Evolutionary conservation across 1,140 invertebrate genomes (phyloP).

Genomic region (Proctacanthus coquilletti): DNA sequence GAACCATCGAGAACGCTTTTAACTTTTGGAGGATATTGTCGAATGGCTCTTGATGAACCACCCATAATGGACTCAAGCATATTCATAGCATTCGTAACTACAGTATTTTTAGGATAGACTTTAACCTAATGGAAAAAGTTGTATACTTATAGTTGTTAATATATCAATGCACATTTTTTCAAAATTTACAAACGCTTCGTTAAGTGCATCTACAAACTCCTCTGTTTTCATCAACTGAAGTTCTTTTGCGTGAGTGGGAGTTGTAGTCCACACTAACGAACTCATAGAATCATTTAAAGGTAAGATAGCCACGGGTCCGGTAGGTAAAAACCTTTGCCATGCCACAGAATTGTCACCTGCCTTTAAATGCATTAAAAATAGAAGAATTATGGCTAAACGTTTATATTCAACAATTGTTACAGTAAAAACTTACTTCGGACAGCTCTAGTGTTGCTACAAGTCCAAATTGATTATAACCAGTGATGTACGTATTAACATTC

Average conservation of each 20-base stretch:
- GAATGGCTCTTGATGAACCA: constrained; percentile 15
- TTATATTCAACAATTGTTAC: constrained; percentile 3
- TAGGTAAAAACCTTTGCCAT: constrained; percentile 90
- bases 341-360: constrained; percentile 60
- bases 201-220: constrained; percentile 79
- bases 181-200: constrained; percentile 62
- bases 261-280: constrained; percentile 86
- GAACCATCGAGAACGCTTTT: constrained; percentile 42
- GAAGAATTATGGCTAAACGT: constrained; percentile 3
- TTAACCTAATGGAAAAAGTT: constrained; percentile 39
- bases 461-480: constrained; percentile 78
- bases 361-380: constrained; percentile 8
- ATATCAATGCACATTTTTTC: not conserved
- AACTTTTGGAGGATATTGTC: constrained; percentile 68
- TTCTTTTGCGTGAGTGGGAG: constrained; percentile 52
- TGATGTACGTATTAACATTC: constrained; percentile 57
- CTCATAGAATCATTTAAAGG: constrained; percentile 63
- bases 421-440: constrained; percentile 40
- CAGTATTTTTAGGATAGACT: constrained; percentile 40
- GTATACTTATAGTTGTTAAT: not conserved
- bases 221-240: constrained; percentile 53
- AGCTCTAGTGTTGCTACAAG: constrained; percentile 79
- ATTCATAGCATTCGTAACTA: constrained; percentile 35
- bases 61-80: constrained; percentile 20
- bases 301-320: constrained; percentile 79